Base-by-base conservation (phyloP, 1,140 invertebrate species). In the Palaemon carinicauda region DNA sequence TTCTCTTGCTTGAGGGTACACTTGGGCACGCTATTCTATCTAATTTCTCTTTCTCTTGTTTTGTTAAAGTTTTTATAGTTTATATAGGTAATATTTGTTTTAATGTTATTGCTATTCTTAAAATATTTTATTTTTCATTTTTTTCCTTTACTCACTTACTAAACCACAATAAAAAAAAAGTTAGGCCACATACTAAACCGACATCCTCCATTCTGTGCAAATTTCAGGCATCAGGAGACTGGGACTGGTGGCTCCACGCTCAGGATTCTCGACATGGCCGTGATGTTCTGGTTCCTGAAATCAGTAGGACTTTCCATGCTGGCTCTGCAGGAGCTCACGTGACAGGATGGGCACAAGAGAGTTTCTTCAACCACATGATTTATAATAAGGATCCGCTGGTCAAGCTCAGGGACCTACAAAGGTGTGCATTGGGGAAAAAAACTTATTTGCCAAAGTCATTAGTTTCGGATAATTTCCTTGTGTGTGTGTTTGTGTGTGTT, bases 271-370 rank as follows among this genome's bases (percentile, higher is more conserved):
- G 94, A 5, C 93, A 93, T 89, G 92, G 92, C 14, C 90, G 94
- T 80, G 94, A 95, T 89, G 94, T 94, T 89, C 91, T 95, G 50
- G 93, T 95, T 75, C 94, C 94, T 5, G 94, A 95, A 89, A 92
- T 95, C 17, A 94, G 94, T 17, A 91, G 94, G 69, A 94, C 94
- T 9, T 95, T 93, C 90, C 94, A 95, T 90, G 94, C 94, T 90
- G 94, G 94, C 14, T 93, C 94, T n/a, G 93, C 92, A 73, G 94
- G 94, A 19, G 91, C 94, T 4, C 94, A 95, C 89, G 94, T 95
- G 92, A 94, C 94, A 88, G 93, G 94, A 21, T 94, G 94, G 89
- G 94, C 94, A 89, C 92, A 94, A 90, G 84, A 86, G 24, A 77
- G 80, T n/a, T 21, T 80, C 50, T 86, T 80, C 27, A 33, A n/a